Conservation (phyloP, 2,797 vertebrate species). For the Etheostoma perlongum region DNA sequence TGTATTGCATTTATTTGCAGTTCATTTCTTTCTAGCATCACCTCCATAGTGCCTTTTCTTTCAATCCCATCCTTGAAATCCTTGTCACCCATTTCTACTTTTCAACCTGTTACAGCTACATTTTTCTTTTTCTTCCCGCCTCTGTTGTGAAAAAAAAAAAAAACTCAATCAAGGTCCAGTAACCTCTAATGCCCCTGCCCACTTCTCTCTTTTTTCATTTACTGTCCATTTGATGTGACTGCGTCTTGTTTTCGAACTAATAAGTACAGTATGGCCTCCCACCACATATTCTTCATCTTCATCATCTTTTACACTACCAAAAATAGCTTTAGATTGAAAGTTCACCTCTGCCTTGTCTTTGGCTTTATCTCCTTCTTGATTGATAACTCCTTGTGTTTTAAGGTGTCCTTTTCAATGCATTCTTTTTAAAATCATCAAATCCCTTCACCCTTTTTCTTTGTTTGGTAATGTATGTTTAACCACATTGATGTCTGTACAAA, state of each 20-base stretch:
- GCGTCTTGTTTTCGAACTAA: slow-evolving; percentile 15
- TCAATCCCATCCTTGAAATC: slow-evolving; percentile 4
- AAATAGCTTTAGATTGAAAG: not conserved
- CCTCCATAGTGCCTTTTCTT: slow-evolving; percentile 11
- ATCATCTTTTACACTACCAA: slow-evolving; percentile 15
- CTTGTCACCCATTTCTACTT: slow-evolving; percentile 2
- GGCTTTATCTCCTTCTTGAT: not conserved
- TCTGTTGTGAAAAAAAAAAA: slow-evolving; percentile 17
- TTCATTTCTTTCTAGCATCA: not conserved
- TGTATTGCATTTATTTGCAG: not conserved
- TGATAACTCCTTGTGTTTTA: too few species aligned
- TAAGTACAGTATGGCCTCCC: not conserved
- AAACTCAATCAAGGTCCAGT: slow-evolving; percentile 44
- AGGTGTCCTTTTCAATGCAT: too few species aligned
- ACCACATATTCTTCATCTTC: slow-evolving; percentile 2
- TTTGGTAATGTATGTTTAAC: not conserved
- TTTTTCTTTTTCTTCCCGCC: not conserved
- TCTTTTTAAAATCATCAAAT: not conserved
- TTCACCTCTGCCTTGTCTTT: not conserved
- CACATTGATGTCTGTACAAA: not conserved
- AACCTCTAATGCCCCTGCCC: not conserved
- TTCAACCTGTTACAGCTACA: slow-evolving; percentile 3
- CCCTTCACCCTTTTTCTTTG: not conserved
- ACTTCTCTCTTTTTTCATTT: slow-evolving; percentile 8
- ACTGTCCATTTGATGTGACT: slow-evolving; percentile 3